Base-by-base conservation (phyloP, 2,888 invertebrate species). In the Eupithecia subfuscata region DNA sequence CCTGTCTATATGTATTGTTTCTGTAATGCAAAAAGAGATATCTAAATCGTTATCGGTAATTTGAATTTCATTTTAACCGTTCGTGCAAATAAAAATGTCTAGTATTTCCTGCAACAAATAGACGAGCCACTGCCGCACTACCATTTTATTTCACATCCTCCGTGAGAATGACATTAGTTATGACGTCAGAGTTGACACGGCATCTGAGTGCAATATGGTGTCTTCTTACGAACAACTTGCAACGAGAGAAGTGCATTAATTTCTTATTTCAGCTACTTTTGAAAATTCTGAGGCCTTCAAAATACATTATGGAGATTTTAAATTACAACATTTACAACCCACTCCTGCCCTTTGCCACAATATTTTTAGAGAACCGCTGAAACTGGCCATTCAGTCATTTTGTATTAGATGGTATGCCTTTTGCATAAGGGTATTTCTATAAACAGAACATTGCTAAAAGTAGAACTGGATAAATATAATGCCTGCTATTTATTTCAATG, bases 141-240 rank as follows among this genome's bases (percentile, higher is more conserved):
- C 63, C 30, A 34, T 64, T 64, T 64, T 22, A 64, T 64, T 34
- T 34, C 34, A 8, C 34, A 18, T 48, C 60, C 22, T 73, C 48
- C 40, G 67, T 52, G 72, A 74, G 74, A 60, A 73, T 45, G n/a
- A 52, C 70, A 75, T 75, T 77, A 64, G 72, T 75, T 75, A 73
- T 74, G 77, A 77, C 77, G 77, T 75, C 77, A 74, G 70, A 73
- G 71, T 69, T 70, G 78, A 74, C 76, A 74, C 70, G 64, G 75
- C 77, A 78, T 73, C 77, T 77, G 78, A 81, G 81, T 80, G 77
- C 76, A 80, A 78, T 78, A 74, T 73, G 74, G 78, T 81, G 78
- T 81, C 76, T 71, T 73, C 71, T 79, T 78, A 75, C 79, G 69
- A 76, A 76, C 22, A 45, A 68, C 65, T 67, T 67, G 40, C n/a